phyloP scores from a whole-genome alignment of 2,888 invertebrate species.

The Tetranychus truncatus region DNA sequence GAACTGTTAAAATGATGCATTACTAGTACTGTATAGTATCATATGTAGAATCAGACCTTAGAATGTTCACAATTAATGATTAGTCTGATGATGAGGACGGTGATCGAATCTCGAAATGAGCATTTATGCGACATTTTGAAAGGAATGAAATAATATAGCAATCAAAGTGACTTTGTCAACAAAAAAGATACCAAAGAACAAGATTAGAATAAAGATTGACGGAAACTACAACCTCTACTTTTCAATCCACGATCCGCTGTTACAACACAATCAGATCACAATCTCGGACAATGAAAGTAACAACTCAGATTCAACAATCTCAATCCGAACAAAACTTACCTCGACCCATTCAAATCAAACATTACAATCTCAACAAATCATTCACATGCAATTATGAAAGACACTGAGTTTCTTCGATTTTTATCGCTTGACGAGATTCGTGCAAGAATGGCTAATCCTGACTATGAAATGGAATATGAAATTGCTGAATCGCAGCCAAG shows the following conservation, averaged over 20 bases:
- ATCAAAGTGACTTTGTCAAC: background rate
- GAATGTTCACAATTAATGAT: slow-evolving; percentile 87
- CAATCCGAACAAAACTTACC: background rate
- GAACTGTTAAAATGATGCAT: slow-evolving; percentile 14
- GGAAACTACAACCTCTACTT: too few relatives aligned
- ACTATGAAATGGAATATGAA: slow-evolving; percentile 95
- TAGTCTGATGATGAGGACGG: slow-evolving; percentile 48
- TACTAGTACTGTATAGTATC: too few relatives aligned
- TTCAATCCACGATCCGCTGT: too few relatives aligned
- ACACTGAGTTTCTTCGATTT: slow-evolving; percentile 26
- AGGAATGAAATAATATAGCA: background rate
- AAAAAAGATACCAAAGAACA: background rate
- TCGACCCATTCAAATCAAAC: background rate
- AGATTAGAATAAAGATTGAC: background rate
- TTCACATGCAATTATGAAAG: slow-evolving; percentile 19
- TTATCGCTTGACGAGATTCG: slow-evolving; percentile 80
- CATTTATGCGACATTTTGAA: slow-evolving; percentile 23
- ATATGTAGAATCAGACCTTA: slow-evolving; percentile 60
- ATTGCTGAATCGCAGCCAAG: slow-evolving; percentile 90
- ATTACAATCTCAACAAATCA: background rate
- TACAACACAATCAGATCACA: too few relatives aligned
- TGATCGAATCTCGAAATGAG: slow-evolving; percentile 20
- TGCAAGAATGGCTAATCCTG: slow-evolving; percentile 72
- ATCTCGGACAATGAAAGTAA: too few relatives aligned
- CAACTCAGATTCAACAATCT: background rate